Conservation (phyloP, 2,113 vertebrate species). For the Zingel zingel region DNA sequence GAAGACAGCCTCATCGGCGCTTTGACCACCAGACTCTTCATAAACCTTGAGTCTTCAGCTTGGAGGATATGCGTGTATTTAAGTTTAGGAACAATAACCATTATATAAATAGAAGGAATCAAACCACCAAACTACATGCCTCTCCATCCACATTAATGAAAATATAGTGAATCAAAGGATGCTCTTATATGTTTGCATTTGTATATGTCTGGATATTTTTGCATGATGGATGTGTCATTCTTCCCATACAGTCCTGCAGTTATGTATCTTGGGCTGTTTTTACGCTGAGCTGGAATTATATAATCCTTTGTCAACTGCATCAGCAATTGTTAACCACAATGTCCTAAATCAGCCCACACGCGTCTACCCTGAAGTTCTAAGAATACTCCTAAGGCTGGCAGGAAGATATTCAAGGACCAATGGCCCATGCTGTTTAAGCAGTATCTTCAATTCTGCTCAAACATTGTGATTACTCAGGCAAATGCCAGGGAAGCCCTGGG, state of each 20-base stretch:
- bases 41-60: not conserved
- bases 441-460: not conserved
- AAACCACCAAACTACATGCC: conserved; percentile 3
- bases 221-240: not conserved
- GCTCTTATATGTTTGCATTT: not conserved
- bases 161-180: not conserved
- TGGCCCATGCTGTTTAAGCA: not conserved
- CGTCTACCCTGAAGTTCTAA: conserved; percentile 9
- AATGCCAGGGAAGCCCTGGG: conserved; percentile 34
- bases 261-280: not conserved
- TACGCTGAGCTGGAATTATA: not conserved
- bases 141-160: not conserved
- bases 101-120: not conserved
- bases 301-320: conserved; percentile 1
- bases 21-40: conserved; percentile 28
- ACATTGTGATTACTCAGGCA: conserved; percentile 42
- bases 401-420: conserved; percentile 24
- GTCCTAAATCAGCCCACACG: not conserved
- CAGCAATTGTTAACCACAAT: not conserved
- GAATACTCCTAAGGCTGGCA: conserved; percentile 15
- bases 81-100: conserved; percentile 3
- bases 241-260: not conserved
- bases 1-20: conserved; percentile 43
- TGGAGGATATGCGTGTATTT: not conserved
- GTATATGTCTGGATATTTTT: not conserved